These are phyloP conservation scores for Theonella swinhoei DNA, from an alignment of 37 sponge, comb jelly and placozoan genomes.

Conservation along the genomic window DNA sequence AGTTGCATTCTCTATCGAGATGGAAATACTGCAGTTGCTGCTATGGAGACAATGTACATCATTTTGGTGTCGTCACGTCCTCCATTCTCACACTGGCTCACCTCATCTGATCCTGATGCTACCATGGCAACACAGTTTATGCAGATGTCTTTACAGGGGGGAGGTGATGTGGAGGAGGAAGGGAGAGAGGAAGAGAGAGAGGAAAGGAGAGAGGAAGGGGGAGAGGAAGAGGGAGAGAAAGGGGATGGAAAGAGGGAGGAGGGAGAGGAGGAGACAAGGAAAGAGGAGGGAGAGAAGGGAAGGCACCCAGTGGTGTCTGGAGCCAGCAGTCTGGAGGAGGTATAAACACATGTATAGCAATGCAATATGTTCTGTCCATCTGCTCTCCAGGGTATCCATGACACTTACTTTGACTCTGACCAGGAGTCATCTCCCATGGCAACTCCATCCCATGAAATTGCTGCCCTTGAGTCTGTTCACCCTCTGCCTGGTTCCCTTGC, in stretches of 20 bases:
- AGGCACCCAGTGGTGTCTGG: too few relatives aligned
- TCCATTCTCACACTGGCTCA: constrained; percentile 31
- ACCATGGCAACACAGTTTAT: background rate
- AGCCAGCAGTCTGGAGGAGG: background rate
- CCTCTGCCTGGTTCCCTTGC: background rate
- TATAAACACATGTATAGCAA: background rate
- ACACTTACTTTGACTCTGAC: constrained; percentile 25
- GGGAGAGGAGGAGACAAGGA: too few relatives aligned
- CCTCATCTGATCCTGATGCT: constrained; percentile 3
- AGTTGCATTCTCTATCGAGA: constrained; percentile 46
- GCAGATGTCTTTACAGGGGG: background rate
- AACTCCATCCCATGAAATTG: background rate
- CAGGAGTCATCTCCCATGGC: background rate
- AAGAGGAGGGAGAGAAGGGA: too few relatives aligned
- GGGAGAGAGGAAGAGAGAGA: too few relatives aligned
- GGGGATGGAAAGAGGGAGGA: too few relatives aligned
- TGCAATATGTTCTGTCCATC: background rate
- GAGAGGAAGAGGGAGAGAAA: too few relatives aligned
- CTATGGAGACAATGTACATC: constrained; percentile 40
- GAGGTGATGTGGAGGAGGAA: too few relatives aligned
- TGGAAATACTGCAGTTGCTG: constrained; percentile 18
- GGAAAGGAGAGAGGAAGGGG: too few relatives aligned
- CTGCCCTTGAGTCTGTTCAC: background rate
- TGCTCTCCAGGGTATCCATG: constrained; percentile 20
- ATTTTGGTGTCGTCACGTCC: constrained; percentile 8